Conservation (phyloP, 2,797 vertebrate genomes). For the Eospalax fontanierii region DNA sequence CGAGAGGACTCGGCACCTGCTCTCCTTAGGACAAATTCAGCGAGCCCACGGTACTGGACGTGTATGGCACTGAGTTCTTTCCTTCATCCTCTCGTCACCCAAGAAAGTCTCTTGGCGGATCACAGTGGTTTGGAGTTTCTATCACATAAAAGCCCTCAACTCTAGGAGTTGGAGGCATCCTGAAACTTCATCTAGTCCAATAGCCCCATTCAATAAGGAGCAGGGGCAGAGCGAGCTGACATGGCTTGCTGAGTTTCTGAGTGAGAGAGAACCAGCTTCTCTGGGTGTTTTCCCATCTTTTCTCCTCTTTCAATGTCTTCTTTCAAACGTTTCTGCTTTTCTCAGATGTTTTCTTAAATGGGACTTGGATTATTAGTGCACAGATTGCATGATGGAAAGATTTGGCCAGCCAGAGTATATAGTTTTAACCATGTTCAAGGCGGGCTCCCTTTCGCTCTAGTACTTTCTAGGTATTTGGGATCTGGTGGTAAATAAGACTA, state of each 20-base stretch:
- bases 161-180: not conserved
- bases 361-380: not conserved
- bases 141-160: not conserved
- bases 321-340: not conserved
- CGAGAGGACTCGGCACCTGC: not conserved
- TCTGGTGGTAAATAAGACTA: not conserved
- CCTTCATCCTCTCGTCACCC: too few relatives aligned
- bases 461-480: not conserved
- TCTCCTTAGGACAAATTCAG: not conserved
- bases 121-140: not conserved
- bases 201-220: not conserved
- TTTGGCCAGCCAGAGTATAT: not conserved
- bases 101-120: fast-evolving
- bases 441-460: not conserved
- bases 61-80: not conserved
- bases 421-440: not conserved
- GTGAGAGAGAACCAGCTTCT: not conserved
- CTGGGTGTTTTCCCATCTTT: too few relatives aligned
- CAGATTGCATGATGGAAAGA: not conserved
- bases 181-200: not conserved
- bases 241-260: too few relatives aligned
- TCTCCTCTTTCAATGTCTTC: too few relatives aligned
- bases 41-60: not conserved
- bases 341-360: not conserved
- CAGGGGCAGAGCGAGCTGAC: not conserved